Evolutionary conservation across 2,888 invertebrate species (phyloP), one percentile per base, ranked within the genome.

Genomic region (Embidobia sp.): DNA sequence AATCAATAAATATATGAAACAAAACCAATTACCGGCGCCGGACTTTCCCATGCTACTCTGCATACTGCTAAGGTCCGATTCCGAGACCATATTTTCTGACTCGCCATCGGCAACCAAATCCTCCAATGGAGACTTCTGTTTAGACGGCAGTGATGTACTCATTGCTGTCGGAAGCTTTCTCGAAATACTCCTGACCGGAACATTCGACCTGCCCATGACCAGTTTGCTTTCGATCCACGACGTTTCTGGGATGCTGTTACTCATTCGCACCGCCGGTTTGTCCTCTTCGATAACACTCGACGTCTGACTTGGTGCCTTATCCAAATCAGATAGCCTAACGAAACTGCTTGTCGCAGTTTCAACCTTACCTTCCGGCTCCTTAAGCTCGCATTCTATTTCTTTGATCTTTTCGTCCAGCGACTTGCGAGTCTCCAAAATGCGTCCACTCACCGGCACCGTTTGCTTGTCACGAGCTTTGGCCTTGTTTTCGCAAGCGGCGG

Each of bases 271-370:
- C 13, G 91, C 85, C 73, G 69, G 83, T 84, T 81, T 86, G 78
- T 78, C 89, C 79, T 79, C 85, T 76, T 79, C 88, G 37, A 89
- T 83, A 0, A 75, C 22, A 46, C 73, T 80, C 1, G 78, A 61
- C 0, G 85, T 83, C 18, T 92, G 92, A 44, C 91, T 89, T 4
- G 91, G 90, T 3, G 92, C 92, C 82, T 94, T 94, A 85, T 96
- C 95, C 87, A 96, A 91, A 86, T 96, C 96, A 0, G 96, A 96
- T 4, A 96, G 90, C 84, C 93, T 93, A 0, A 96, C 96, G 85
- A 95, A 94, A 59, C 90, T 90, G 16, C 90, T 67, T 85, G 90
- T 53, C 4, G n/a, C n/a, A n/a, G 67, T 11, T 7, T 73, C 75
- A 0, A 74, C 76, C 11, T 79, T 82, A 0, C 46, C 69, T 7